phyloP scores from a whole-genome alignment of 1,140 invertebrate species.

The Apocrypta bakeri region DNA sequence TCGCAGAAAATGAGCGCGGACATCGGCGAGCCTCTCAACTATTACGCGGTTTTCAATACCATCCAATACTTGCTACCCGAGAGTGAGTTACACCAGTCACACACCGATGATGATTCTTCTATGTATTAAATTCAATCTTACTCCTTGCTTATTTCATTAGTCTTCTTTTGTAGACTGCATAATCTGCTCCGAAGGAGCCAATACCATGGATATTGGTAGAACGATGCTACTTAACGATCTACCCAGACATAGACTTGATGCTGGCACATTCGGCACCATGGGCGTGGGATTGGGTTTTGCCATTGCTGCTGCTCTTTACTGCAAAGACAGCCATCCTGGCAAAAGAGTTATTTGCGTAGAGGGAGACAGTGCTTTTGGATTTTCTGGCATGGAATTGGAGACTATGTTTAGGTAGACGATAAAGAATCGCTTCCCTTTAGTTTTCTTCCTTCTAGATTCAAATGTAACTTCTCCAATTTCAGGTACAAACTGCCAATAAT shows the following conservation, averaged over 20 bases:
- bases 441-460: not conserved
- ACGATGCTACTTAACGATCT: conserved; percentile 88
- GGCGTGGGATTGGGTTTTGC: conserved; percentile 96
- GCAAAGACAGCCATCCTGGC: conserved; percentile 84
- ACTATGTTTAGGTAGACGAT: conserved; percentile 90
- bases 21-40: conserved; percentile 88
- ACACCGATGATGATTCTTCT: too few relatives aligned
- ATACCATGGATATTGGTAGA: conserved; percentile 98
- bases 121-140: too few relatives aligned
- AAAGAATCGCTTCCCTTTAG: too few relatives aligned
- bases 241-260: conserved; percentile 90
- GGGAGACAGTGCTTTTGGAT: conserved; percentile 97
- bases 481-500: conserved; percentile 95
- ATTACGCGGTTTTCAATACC: conserved; percentile 92
- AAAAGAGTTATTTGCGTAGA: conserved; percentile 92
- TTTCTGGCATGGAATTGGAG: conserved; percentile 98
- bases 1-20: conserved; percentile 78
- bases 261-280: conserved; percentile 98
- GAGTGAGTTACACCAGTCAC: too few relatives aligned
- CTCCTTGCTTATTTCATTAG: conserved; percentile 56
- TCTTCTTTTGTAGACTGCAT: conserved; percentile 91
- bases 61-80: conserved; percentile 83
- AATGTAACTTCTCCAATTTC: conserved; percentile 53
- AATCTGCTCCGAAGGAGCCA: conserved; percentile 98
- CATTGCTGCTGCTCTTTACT: conserved; percentile 93